Base-by-base conservation (phyloP, 2,113 vertebrate genomes). In the Setophaga kirtlandii region DNA sequence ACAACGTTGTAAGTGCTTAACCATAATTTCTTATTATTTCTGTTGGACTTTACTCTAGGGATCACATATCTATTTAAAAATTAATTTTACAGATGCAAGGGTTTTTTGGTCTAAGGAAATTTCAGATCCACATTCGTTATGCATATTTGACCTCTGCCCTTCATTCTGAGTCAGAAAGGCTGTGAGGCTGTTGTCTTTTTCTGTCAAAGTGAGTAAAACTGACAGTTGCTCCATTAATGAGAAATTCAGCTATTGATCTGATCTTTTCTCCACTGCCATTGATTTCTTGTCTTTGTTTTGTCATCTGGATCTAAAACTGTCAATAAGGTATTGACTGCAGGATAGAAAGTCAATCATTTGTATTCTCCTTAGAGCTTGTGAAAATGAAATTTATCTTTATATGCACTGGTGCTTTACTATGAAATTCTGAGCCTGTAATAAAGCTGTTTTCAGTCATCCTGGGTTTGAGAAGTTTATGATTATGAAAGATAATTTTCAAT, bases 61-160 rank as follows among this genome's bases (percentile, higher is more conserved):
- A 94, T 90, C 77, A 91, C 87, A 85, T 93, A 96, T 85, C 83
- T 97, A 77, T 97, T 97, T 98, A 98, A 97, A 98, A 98, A 97
- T 96, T 63, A 96, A 96, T 97, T 97, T 94, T 93, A 96, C 83
- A 97, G 89, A 96, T 97, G 97, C 82, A 96, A 98, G 94, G 59
- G 25, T 3, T 62, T 95, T 98, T 96, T 95, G 53, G 95, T 98
- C 85, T 98, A 95, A 98, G 97, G 35, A 96, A 93, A 94, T 85
- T 92, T 15, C 50, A 90, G 87, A 93, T 97, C 97, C 78, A 91
- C 84, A 96, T 96, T 98, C 30, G 39, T 93, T 81, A 93, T 87
- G 87, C 93, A 92, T 97, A 62, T 67, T 95, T 97, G 93, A 97
- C 92, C 95, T 97, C 53, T 97, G 74, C 27, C 59, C 50, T 89